A percentile compares a stretch with the other conserved stretches of the same genome.
Evolutionary conservation across 2,113 vertebrate species (phyloP).

Genomic region (Rhizomys pruinosus): DNA sequence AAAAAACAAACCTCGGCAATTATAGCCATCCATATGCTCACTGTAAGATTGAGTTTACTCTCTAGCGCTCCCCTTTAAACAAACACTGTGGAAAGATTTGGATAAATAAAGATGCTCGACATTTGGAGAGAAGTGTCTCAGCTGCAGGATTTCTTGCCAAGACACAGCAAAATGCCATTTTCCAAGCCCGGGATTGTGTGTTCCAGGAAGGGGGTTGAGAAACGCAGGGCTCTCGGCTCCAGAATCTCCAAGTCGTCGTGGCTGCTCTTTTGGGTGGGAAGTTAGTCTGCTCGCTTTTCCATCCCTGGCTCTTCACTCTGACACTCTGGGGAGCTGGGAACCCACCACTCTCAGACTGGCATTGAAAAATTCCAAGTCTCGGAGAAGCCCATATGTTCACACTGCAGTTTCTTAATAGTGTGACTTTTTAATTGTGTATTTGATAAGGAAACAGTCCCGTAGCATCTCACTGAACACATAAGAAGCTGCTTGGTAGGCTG

Average conservation of each 20-base stretch:
- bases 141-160: conserved; percentile 81
- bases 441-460: conserved; percentile 67
- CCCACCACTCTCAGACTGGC: not conserved
- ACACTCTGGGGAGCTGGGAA: not conserved
- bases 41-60: conserved; percentile 82
- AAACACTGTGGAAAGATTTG: conserved; percentile 82
- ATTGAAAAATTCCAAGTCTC: conserved; percentile 33
- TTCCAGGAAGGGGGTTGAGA: conserved; percentile 72
- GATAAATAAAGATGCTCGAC: conserved; percentile 83
- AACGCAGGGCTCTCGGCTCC: conserved; percentile 41
- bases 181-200: conserved; percentile 63
- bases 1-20: conserved; percentile 71
- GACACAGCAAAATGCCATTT: conserved; percentile 77
- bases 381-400: conserved; percentile 71
- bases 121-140: conserved; percentile 78
- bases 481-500: not conserved
- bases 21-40: conserved; percentile 82
- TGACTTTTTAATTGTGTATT: conserved; percentile 68
- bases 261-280: conserved; percentile 77
- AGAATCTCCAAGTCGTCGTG: conserved; percentile 39
- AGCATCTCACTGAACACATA: not conserved
- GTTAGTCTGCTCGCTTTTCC: not conserved
- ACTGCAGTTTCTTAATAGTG: conserved; percentile 56
- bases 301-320: not conserved
- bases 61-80: conserved; percentile 80